Base-by-base conservation (phyloP, 2,113 vertebrate genomes). In the Burhinus bistriatus region DNA sequence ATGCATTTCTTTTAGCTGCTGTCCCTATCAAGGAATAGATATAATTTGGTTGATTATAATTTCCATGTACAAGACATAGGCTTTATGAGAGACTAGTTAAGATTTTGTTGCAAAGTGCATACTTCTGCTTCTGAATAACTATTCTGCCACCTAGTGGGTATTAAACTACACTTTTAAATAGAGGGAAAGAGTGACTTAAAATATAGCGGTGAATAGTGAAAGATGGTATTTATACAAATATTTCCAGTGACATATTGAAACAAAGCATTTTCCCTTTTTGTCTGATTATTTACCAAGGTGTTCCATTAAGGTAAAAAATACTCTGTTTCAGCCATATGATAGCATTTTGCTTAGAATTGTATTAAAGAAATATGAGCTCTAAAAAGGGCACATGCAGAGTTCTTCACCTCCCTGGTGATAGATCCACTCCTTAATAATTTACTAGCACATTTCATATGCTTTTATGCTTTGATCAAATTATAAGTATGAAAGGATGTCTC, bases 121-220 rank as follows among this genome's bases (percentile, higher is more conserved):
- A 32, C 34, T 83, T 94, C 23, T 66, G n/a, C 20, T 92, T 88
- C 27, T 81, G 83, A 66, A 86, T 83, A 87, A 30, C 93, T 88
- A 15, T 68, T 95, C 27, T 95, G 94, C 97, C 97, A 97, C 52
- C 97, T 98, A 97, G 96, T 95, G 97, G 92, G 8, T 36, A 34
- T 47, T 83, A n/a, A 44, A 44, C 52, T 61, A 5, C 25, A 51
- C 36, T 76, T 77, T 64, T 44, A 72, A 76, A 51, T 12, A 64
- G 16, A 27, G 34, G 11, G 40, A 22, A 89, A 62, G 21, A 29
- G 22, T 18, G 30, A 45, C 32, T 82, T 77, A 29, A 84, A 72
- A 45, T 22, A 16, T 15, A 6, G 3, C 1, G 0, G 7, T 52
- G 40, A 83, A 44, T 72, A 73, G 71, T 7, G 52, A 79, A 68